Evolutionary conservation across 2,888 invertebrate species (phyloP).

Genomic region (Chrysolina americana): DNA sequence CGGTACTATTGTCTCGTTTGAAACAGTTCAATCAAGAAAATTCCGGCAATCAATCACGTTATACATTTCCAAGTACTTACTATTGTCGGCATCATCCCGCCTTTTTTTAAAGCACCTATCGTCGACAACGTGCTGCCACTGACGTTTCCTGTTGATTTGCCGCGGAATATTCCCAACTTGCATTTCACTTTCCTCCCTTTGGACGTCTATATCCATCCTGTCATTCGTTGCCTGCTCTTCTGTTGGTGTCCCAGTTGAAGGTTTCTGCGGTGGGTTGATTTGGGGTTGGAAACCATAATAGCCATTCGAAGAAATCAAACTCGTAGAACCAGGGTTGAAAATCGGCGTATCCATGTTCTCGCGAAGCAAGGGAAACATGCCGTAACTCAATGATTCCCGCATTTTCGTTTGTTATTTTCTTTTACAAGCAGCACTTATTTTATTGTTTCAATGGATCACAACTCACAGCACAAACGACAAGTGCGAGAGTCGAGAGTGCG

Average conservation of each 20-base stretch:
- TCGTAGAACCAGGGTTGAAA: constrained; percentile 19
- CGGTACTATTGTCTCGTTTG: too few species aligned
- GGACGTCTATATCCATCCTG: constrained; percentile 39
- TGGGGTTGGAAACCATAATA: constrained; percentile 60
- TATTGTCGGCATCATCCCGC: constrained; percentile 63
- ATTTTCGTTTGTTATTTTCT: constrained; percentile 13
- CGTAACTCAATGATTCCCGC: constrained; percentile 21
- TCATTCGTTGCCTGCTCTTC: constrained; percentile 22
- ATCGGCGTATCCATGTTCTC: constrained; percentile 13
- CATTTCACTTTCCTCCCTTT: constrained; percentile 12
- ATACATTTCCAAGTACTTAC: constrained; percentile 49
- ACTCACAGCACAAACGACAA: constrained; percentile 20
- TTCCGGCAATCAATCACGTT: too few species aligned
- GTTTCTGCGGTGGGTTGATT: constrained; percentile 35
- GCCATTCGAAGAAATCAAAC: constrained; percentile 54
- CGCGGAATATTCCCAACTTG: background rate
- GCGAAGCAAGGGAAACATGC: constrained; percentile 21
- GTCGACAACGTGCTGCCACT: constrained; percentile 42
- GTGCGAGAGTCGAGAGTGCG: constrained; percentile 1
- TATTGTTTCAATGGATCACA: background rate
- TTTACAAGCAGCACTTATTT: background rate
- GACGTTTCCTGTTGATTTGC: constrained; percentile 50
- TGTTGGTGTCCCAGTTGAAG: background rate
- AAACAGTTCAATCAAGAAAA: too few species aligned
- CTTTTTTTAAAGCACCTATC: constrained; percentile 59